A percentile compares a stretch with the other conserved stretches of the same genome.
Conservation (phyloP, 2,888 invertebrate genomes). For the Leucophenga maculata region DNA sequence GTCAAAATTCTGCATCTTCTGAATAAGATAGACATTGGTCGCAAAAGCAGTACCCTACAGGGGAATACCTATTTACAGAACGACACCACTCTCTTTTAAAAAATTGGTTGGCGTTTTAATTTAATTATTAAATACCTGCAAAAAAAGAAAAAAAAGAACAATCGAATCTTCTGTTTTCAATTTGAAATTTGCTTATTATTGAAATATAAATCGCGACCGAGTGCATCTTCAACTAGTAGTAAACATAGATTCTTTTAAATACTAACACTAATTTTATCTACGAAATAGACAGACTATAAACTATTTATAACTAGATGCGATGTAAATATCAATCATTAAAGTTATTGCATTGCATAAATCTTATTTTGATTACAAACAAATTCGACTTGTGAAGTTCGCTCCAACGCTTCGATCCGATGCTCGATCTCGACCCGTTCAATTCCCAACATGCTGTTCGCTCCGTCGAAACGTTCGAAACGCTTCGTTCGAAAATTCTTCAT, state of each 20-base stretch:
- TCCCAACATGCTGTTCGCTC: no score
- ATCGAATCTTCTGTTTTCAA: neutral
- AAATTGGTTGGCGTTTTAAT: no score
- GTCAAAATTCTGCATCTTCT: no score
- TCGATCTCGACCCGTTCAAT: no score
- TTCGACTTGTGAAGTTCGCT: constrained; percentile 19
- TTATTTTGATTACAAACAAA: constrained; percentile 20
- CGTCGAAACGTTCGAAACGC: neutral
- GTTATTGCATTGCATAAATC: constrained; percentile 1
- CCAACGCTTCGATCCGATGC: neutral
- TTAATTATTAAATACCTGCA: no score
- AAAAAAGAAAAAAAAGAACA: no score
- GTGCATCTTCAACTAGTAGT: neutral
- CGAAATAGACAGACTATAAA: neutral
- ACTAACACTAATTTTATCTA: constrained; percentile 9
- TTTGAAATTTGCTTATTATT: constrained; percentile 9
- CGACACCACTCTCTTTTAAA: no score
- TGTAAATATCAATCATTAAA: neutral
- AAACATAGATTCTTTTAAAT: constrained; percentile 10
- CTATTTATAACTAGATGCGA: neutral
- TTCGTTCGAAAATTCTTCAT: neutral
- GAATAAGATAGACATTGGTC: no score
- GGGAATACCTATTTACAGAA: no score
- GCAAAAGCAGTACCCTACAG: no score
- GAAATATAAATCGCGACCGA: neutral